A percentile compares a stretch with the other conserved stretches of the same genome.
phyloP scores from a whole-genome alignment of 2,797 vertebrate species.

The Sebastes goodei region DNA sequence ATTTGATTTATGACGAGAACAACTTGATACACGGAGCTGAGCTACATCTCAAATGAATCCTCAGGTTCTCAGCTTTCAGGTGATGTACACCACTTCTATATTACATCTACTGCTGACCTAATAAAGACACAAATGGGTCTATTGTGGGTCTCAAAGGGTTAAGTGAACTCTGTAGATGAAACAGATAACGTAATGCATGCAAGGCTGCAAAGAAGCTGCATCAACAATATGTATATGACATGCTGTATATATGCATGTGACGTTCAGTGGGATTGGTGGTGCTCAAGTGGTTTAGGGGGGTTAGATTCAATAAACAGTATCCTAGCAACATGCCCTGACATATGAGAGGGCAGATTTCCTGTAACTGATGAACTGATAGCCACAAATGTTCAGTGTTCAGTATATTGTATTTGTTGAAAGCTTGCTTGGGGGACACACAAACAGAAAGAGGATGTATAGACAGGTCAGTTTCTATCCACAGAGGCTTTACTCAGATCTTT shows the following conservation, averaged over 20 bases:
- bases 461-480: neutral
- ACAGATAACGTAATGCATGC: neutral
- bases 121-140: no score
- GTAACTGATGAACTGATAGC: conserved; percentile 16
- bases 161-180: neutral
- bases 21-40: no score
- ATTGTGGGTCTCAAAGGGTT: no score
- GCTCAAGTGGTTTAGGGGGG: neutral
- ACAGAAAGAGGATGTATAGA: neutral
- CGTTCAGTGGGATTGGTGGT: neutral
- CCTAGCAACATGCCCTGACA: conserved; percentile 43
- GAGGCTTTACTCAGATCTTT: neutral
- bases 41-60: no score
- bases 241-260: neutral
- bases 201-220: neutral
- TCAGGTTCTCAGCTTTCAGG: no score
- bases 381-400: neutral
- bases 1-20: no score
- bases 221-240: neutral
- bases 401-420: neutral
- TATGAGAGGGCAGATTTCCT: conserved; percentile 21
- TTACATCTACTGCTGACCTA: no score
- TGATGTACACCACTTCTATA: no score
- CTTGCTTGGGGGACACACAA: neutral
- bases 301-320: conserved; percentile 32